These are phyloP conservation scores for Tetranychus piercei DNA, from an alignment of 2,888 invertebrate species.

Conservation along the genomic window DNA sequence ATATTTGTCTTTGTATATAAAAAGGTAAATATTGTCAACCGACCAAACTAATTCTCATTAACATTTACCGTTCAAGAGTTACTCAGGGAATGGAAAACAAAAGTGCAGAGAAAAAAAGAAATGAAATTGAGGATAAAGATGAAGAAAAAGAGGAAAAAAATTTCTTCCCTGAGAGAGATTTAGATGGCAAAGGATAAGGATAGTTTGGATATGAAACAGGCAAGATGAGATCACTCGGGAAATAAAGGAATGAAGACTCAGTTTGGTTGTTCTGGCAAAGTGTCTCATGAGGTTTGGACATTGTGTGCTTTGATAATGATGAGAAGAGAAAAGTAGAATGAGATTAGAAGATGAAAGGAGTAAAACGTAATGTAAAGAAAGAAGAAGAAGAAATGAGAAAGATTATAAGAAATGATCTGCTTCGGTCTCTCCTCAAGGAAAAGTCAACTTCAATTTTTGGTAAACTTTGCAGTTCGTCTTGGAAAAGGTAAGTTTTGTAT, in stretches of 20 bases:
- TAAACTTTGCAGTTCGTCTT: too few species aligned
- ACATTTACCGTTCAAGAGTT: not conserved
- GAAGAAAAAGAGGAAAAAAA: not conserved
- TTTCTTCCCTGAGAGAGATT: not conserved
- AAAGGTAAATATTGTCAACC: too few species aligned
- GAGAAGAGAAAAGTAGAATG: not conserved
- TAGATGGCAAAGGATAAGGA: too few species aligned
- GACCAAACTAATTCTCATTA: not conserved
- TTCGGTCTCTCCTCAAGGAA: not conserved
- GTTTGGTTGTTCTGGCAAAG: not conserved
- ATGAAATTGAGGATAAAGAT: not conserved
- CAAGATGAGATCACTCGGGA: not conserved
- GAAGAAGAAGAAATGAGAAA: not conserved
- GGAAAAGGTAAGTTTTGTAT: not conserved
- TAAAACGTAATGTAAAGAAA: not conserved
- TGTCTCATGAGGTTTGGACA: not conserved
- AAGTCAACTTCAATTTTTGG: not conserved
- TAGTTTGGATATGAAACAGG: too few species aligned
- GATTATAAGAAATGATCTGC: not conserved
- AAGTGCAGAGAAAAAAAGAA: not conserved
- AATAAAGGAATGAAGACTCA: not conserved
- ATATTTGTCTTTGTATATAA: too few species aligned
- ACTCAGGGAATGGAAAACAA: not conserved
- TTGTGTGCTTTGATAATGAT: not conserved
- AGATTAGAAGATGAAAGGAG: not conserved